Evolutionary conservation across 2,888 invertebrate species (phyloP).

Genomic region (Neria commutata): DNA sequence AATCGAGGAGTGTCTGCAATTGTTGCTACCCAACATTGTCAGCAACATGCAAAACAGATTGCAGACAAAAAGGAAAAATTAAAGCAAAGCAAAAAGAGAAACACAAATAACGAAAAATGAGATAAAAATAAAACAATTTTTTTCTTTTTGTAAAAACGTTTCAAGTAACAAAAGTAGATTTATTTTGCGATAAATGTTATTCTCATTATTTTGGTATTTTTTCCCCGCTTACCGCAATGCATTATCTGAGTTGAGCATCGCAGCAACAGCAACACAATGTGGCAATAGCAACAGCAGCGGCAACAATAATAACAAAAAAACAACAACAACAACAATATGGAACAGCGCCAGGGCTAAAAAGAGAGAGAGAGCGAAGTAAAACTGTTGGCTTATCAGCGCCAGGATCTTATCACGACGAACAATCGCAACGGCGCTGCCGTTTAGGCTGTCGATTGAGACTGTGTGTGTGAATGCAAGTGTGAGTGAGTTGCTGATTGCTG

Average conservation of each 20-base stretch:
- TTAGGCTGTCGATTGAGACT: constrained; percentile 38
- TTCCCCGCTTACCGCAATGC: constrained; percentile 29
- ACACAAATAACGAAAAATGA: background rate
- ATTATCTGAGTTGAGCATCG: constrained; percentile 51
- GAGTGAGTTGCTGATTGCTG: constrained; percentile 19
- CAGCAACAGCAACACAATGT: constrained; percentile 49
- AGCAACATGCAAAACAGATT: too few species aligned
- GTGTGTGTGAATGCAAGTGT: constrained; percentile 9
- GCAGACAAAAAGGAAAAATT: too few species aligned
- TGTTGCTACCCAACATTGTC: too few species aligned
- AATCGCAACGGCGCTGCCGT: constrained; percentile 13
- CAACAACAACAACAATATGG: constrained; percentile 12
- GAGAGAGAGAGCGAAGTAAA: constrained; percentile 29
- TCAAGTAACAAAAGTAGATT: constrained; percentile 43
- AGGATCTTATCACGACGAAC: constrained; percentile 44
- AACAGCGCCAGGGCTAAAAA: constrained; percentile 37
- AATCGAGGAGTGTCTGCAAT: too few species aligned
- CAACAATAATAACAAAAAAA: constrained; percentile 3
- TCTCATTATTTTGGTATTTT: constrained; percentile 34
- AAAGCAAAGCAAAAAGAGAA: too few species aligned
- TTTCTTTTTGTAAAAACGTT: constrained; percentile 29
- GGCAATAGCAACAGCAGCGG: constrained; percentile 36
- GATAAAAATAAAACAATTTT: background rate
- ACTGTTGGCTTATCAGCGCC: constrained; percentile 40
- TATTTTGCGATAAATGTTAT: constrained; percentile 47